A percentile compares a stretch with the other conserved stretches of the same genome.
Evolutionary conservation across 2,888 invertebrate genomes (phyloP).

Genomic region (Peribatodes rhomboidaria): DNA sequence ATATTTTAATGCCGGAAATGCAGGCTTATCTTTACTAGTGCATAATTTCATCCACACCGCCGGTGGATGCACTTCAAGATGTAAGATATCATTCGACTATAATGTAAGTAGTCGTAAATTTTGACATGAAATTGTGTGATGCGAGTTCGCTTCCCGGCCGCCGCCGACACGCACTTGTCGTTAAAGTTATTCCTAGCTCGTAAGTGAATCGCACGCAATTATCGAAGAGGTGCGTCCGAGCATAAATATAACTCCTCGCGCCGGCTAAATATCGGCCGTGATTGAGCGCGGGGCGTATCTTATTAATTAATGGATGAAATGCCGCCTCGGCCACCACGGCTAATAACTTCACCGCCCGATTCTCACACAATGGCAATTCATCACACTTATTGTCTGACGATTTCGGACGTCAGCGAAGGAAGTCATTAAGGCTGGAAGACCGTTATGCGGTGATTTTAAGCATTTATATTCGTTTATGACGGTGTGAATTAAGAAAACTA

Average conservation of each 20-base stretch:
- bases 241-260: constrained; percentile 74
- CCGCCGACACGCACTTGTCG: constrained; percentile 64
- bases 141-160: constrained; percentile 40
- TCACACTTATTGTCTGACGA: constrained; percentile 83
- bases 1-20: constrained; percentile 44
- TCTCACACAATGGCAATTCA: constrained; percentile 82
- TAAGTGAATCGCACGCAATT: constrained; percentile 79
- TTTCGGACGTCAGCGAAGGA: constrained; percentile 81
- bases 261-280: constrained; percentile 75
- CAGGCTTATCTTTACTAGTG: constrained; percentile 37
- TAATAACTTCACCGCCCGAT: constrained; percentile 70
- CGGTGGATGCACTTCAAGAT: constrained; percentile 28
- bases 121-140: constrained; percentile 19
- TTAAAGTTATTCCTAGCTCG: constrained; percentile 69
- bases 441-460: constrained; percentile 70
- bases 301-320: constrained; percentile 83
- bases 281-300: constrained; percentile 80
- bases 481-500: constrained; percentile 64
- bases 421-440: constrained; percentile 73
- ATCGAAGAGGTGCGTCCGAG: constrained; percentile 74
- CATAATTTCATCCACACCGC: constrained; percentile 32
- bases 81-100: constrained; percentile 27
- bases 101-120: constrained; percentile 28
- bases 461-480: constrained; percentile 66
- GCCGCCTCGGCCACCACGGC: constrained; percentile 74